phyloP scores from a whole-genome alignment of 2,888 invertebrate species.

The Lymantria dispar region DNA sequence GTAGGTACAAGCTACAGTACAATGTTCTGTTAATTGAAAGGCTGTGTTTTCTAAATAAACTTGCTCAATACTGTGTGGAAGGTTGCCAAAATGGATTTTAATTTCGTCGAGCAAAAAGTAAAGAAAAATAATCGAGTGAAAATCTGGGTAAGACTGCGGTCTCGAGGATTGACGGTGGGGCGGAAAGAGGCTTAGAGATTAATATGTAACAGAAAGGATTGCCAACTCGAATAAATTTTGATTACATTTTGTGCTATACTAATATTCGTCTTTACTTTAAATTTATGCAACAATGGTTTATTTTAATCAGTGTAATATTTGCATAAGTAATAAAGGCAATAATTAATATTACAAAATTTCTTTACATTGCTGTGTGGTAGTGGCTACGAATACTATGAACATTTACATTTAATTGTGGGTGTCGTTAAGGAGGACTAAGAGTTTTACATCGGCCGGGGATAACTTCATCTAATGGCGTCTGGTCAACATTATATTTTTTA shows the following conservation, averaged over 20 bases:
- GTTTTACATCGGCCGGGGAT: too few species aligned
- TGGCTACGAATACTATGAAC: too few species aligned
- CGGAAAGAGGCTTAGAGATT: conserved; percentile 16
- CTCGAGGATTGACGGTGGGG: conserved; percentile 14
- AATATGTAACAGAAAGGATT: conserved; percentile 16
- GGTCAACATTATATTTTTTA: too few species aligned
- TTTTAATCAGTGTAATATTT: neutral
- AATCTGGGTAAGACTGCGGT: conserved; percentile 15
- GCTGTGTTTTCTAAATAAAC: conserved; percentile 30
- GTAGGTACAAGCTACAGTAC: conserved; percentile 8
- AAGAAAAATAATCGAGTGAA: conserved; percentile 17
- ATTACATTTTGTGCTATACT: conserved; percentile 8
- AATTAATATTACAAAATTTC: too few species aligned
- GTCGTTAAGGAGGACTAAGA: too few species aligned
- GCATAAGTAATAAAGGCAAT: neutral
- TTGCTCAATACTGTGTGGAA: conserved; percentile 16
- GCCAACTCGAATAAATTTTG: conserved; percentile 13
- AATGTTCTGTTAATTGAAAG: conserved; percentile 24
- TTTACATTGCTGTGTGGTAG: too few species aligned
- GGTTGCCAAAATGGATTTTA: conserved; percentile 27
- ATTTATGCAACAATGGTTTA: neutral
- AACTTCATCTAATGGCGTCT: too few species aligned
- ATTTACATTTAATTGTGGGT: too few species aligned
- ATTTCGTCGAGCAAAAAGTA: conserved; percentile 24
- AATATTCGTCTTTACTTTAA: neutral